These are phyloP conservation scores for Thymelicus acteon DNA, from an alignment of 2,888 invertebrate genomes.

Conservation along the genomic window DNA sequence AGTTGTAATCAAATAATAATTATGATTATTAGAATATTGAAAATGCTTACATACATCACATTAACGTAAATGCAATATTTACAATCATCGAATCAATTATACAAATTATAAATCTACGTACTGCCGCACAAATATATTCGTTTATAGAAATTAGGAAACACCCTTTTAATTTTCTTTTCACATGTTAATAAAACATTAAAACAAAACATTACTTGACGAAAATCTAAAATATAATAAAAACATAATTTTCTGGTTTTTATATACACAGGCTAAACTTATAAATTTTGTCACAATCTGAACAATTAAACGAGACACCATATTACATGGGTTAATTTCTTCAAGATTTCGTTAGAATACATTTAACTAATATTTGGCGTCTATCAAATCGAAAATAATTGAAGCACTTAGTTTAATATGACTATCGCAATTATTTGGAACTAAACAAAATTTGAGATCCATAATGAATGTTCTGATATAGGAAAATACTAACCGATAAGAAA, in stretches of 20 bases:
- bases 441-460: slow-evolving; percentile 77
- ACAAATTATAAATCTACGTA: slow-evolving; percentile 54
- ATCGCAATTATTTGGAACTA: slow-evolving; percentile 79
- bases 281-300: slow-evolving; percentile 50
- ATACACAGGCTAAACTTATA: slow-evolving; percentile 41
- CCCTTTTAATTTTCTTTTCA: slow-evolving; percentile 53
- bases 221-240: slow-evolving; percentile 61
- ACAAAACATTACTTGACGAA: slow-evolving; percentile 60
- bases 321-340: slow-evolving; percentile 31
- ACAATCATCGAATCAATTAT: slow-evolving; percentile 53
- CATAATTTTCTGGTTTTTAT: slow-evolving; percentile 47
- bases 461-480: slow-evolving; percentile 55
- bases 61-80: slow-evolving; percentile 81
- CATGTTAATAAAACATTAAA: slow-evolving; percentile 52
- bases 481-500: slow-evolving; percentile 55
- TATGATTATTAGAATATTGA: slow-evolving; percentile 48
- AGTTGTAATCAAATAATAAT: slow-evolving; percentile 55
- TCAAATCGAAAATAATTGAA: slow-evolving; percentile 61
- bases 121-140: slow-evolving; percentile 47
- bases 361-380: slow-evolving; percentile 82
- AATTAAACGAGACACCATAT: slow-evolving; percentile 46
- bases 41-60: slow-evolving; percentile 71
- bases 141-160: slow-evolving; percentile 61
- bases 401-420: slow-evolving; percentile 68
- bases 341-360: slow-evolving; percentile 51